These are phyloP conservation scores for Neuroterus valhalla DNA, from an alignment of 1,140 invertebrate species.

Conservation along the genomic window DNA sequence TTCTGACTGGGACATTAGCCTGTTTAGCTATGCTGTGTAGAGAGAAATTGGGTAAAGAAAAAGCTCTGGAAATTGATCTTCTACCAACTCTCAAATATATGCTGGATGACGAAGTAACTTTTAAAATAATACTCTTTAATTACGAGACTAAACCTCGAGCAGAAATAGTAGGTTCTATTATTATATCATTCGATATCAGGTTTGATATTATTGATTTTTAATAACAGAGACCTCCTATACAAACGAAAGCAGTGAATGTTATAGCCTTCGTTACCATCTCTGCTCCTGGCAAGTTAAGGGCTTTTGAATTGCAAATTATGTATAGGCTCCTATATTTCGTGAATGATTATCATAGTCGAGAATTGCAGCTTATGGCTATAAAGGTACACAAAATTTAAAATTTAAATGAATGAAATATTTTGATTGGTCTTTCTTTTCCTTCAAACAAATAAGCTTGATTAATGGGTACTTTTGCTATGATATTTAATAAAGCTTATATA, in stretches of 20 bases:
- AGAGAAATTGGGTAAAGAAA: constrained; percentile 47
- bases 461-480: no score
- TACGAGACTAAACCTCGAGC: no score
- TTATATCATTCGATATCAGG: no score
- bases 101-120: constrained; percentile 48
- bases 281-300: constrained; percentile 48
- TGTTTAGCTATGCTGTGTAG: constrained; percentile 56
- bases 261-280: constrained; percentile 58
- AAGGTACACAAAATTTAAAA: constrained; percentile 47
- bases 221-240: constrained; percentile 51
- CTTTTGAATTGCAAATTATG: constrained; percentile 55
- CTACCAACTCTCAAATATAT: constrained; percentile 45
- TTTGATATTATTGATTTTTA: constrained; percentile 36
- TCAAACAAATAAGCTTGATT: no score
- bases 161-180: no score
- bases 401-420: no score
- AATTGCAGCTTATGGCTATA: constrained; percentile 49
- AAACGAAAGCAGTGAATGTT: constrained; percentile 42
- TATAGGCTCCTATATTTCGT: constrained; percentile 46
- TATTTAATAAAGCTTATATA: no score
- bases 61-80: constrained; percentile 45
- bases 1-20: constrained; percentile 43
- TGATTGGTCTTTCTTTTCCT: no score
- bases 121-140: neutral
- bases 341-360: constrained; percentile 32